Base-by-base conservation (phyloP, 1,140 invertebrate species). In the Drosophila pectinifera region DNA sequence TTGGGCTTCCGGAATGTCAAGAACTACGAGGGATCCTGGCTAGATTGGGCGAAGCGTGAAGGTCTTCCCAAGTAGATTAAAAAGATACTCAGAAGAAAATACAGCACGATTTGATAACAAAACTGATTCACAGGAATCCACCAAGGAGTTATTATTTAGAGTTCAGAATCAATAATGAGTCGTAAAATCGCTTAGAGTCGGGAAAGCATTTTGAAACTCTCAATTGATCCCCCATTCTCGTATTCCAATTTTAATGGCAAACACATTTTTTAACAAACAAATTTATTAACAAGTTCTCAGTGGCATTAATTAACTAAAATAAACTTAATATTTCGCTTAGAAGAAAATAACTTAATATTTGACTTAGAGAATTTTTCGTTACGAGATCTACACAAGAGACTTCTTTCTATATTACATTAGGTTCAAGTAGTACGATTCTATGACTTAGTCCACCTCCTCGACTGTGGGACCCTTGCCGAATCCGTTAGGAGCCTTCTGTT, bases 391-490 rank as follows among this genome's bases (percentile, higher is more conserved):
- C 18, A 38, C 18, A 36, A 28, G 16, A 22, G 55, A 34, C 48
- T 49, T 45, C 43, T 65, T 31, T 49, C 11, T 7, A 49, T 18
- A 18, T 26, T 48, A 16, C 24, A 48, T 14, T 31, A 0, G 16
- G 20, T 5, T 34, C 1, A 31, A 34, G 46, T 20, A 8, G 16
- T 14, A 14, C 16, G 13, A 31, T 26, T 31, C 0, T 13, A 48
- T 24, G 6, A n/a, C 14, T 93, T 95, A 96, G 89, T 96, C 95
- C 20, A 96, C 95, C 92, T 96, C 95, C 91, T 96, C 95, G 46
- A 96, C 94, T 3, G 94, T 96, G 39, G 95, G 95, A 20, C 95
- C 95, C 43, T 81, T 80, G 42, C 43, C 22, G 22, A 57, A 57
- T 16, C 54, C 61, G n/a, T 78, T 74, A n/a, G 39, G 14, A 8